Base-by-base conservation (phyloP, 2,797 vertebrate species). In the Poeciliopsis paucimaculata region DNA sequence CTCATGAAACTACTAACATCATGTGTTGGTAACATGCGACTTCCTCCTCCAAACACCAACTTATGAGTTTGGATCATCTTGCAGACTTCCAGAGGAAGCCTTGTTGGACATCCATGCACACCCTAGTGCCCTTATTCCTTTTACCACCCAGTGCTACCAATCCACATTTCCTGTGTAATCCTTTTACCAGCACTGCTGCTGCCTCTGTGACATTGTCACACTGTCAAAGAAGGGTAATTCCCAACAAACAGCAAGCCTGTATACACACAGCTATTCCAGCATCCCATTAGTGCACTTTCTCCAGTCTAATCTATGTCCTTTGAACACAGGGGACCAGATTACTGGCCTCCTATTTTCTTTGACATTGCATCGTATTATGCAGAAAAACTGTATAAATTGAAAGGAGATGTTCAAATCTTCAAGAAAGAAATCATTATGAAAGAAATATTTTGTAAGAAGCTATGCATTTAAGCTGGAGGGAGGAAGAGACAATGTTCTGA, bases 111-210 rank as follows among this genome's bases (percentile, higher is more conserved):
- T 80, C 81, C 86, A 84, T 49, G 72, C 84, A 86, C 81, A 66
- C 83, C 83, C 87, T 64, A 66, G 55, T 68, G 43, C 84, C 81
- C 84, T 77, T 12, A 7, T 60, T 74, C 68, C 43, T 77, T 36
- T 79, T 84, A 73, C 85, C 83, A 87, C 84, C 86, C 90, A 84
- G 76, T 76, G 78, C 86, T 79, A 77, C 87, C 82, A 83, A 79
- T 88, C 87, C 87, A 78, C 76, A 87, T 92, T 91, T 83, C 73
- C 73, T 31, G 81, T 93, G 93, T 95, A 95, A 95, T 95, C 95
- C 95, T 88, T 90, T 95, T 93, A 93, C 85, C 77, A 86, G 86
- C 87, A 79, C 85, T 55, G 78, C 86, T 77, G 83, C 83, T 82
- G 79, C 82, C 87, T 72, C 79, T 76, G 82, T 89, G 87, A 79